Evolutionary conservation across 1,140 invertebrate genomes (phyloP).

Genomic region (Drosophila melanogaster): DNA sequence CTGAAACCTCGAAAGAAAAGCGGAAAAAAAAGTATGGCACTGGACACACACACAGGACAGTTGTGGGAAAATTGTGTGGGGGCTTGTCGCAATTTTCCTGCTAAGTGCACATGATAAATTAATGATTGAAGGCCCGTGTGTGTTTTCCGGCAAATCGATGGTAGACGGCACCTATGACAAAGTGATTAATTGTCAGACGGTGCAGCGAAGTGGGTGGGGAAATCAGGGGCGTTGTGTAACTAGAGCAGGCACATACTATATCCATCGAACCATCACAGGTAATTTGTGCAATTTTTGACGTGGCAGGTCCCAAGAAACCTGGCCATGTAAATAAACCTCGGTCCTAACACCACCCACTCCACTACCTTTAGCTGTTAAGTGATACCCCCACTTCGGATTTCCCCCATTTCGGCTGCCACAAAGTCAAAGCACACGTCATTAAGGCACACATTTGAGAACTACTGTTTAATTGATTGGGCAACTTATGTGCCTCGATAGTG

Average conservation of each 20-base stretch:
- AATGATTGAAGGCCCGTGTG: constrained; percentile 54
- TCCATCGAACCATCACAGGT: constrained; percentile 30
- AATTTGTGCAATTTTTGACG: constrained; percentile 50
- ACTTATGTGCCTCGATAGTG: constrained; percentile 9
- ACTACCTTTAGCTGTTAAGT: constrained; percentile 15
- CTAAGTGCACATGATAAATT: constrained; percentile 77
- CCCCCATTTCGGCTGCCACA: constrained; percentile 4
- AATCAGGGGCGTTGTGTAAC: constrained; percentile 15
- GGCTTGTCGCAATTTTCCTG: constrained; percentile 67
- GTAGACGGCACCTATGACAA: constrained; percentile 50
- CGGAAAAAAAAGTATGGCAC: constrained; percentile 18
- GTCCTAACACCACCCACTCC: constrained; percentile 5
- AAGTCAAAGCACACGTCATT: constrained; percentile 56
- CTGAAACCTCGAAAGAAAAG: constrained; percentile 37
- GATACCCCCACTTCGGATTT: neutral
- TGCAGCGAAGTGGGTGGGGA: neutral
- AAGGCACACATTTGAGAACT: constrained; percentile 33
- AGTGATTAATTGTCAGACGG: constrained; percentile 71
- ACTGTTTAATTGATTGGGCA: constrained; percentile 64
- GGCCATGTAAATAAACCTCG: constrained; percentile 14
- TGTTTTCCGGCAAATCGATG: constrained; percentile 14
- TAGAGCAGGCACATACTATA: constrained; percentile 41
- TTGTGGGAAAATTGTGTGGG: constrained; percentile 16
- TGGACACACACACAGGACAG: constrained; percentile 16
- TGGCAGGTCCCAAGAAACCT: constrained; percentile 31